These are phyloP conservation scores for Taeniopygia guttata DNA, from an alignment of 2,797 vertebrate genomes.

Conservation along the genomic window DNA sequence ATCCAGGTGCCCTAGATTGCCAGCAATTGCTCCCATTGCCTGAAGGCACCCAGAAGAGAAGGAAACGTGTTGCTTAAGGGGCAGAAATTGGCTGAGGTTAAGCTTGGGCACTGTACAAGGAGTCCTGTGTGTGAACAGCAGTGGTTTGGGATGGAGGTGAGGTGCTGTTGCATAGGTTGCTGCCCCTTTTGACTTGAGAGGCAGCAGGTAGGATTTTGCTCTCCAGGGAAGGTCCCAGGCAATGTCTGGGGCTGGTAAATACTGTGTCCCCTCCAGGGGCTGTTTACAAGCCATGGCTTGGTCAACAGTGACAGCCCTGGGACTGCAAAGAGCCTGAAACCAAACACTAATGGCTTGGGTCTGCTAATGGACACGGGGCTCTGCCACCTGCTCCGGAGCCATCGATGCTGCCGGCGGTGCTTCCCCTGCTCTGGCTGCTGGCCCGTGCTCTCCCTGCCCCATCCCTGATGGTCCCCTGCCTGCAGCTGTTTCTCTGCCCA, in stretches of 20 bases:
- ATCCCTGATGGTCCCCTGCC: neutral
- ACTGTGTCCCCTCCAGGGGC: neutral
- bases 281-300: neutral
- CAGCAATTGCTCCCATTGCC: neutral
- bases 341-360: slow-evolving; percentile 26
- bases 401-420: neutral
- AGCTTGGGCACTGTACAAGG: accelerated
- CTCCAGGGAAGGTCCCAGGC: neutral
- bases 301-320: neutral
- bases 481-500: accelerated
- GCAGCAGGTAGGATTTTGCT: neutral
- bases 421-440: neutral
- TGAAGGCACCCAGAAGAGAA: neutral
- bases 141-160: neutral
- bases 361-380: slow-evolving; percentile 29
- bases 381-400: neutral
- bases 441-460: accelerated
- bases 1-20: neutral
- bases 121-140: accelerated
- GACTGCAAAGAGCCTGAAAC: slow-evolving; percentile 33
- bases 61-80: neutral
- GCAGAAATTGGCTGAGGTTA: neutral
- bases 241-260: neutral
- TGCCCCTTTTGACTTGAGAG: accelerated
- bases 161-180: neutral